Conservation (phyloP, 2,888 invertebrate species). For the Spodoptera littoralis region DNA sequence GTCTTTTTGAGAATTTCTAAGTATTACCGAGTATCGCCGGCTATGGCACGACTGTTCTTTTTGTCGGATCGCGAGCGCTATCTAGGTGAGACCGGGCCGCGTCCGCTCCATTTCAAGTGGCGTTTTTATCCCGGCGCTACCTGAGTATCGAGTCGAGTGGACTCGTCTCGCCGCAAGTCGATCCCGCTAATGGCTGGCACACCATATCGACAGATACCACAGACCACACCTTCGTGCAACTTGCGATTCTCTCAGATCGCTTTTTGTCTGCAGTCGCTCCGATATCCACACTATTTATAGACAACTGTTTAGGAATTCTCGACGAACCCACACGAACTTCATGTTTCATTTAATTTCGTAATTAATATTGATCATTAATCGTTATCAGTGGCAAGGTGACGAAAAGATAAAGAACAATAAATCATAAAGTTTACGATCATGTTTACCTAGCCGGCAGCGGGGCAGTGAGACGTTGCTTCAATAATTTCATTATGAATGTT, state of each 20-base stretch:
- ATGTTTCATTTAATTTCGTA: slow-evolving; percentile 55
- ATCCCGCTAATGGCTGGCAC: slow-evolving; percentile 73
- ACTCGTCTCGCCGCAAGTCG: slow-evolving; percentile 67
- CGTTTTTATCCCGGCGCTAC: slow-evolving; percentile 87
- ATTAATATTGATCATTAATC: slow-evolving; percentile 61
- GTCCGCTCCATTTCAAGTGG: slow-evolving; percentile 85
- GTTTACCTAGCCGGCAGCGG: slow-evolving; percentile 51
- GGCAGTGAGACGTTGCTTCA: slow-evolving; percentile 19
- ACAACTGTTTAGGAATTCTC: slow-evolving; percentile 48
- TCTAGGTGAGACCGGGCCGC: slow-evolving; percentile 82
- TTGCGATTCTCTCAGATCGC: slow-evolving; percentile 60
- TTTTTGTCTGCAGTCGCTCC: slow-evolving; percentile 54
- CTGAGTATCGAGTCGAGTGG: slow-evolving; percentile 72
- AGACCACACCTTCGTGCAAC: slow-evolving; percentile 66
- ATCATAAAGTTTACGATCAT: slow-evolving; percentile 72
- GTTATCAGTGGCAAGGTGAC: slow-evolving; percentile 61
- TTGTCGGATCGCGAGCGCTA: slow-evolving; percentile 72
- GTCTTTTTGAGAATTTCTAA: slow-evolving; percentile 56
- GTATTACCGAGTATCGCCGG: slow-evolving; percentile 56
- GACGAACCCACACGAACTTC: slow-evolving; percentile 40
- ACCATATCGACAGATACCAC: slow-evolving; percentile 58
- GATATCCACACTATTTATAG: slow-evolving; percentile 58
- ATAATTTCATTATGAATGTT: slow-evolving; percentile 38
- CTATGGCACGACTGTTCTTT: slow-evolving; percentile 61
- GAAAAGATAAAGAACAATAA: slow-evolving; percentile 71